phyloP scores from a whole-genome alignment of 2,113 vertebrate species.

The Rhinolophus ferrumequinum region DNA sequence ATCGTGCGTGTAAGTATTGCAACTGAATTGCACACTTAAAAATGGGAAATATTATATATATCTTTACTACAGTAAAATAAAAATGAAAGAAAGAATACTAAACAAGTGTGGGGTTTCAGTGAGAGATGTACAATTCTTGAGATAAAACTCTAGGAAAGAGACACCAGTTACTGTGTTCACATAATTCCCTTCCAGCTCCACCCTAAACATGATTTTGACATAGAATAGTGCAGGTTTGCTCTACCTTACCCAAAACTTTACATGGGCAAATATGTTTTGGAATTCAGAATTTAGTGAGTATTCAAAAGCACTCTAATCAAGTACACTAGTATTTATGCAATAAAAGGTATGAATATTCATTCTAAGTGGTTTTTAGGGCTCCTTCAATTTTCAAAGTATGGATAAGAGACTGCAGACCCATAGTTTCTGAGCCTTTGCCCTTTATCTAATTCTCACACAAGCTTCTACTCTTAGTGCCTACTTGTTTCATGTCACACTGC shows the following conservation, averaged over 20 bases:
- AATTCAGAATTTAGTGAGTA: neutral
- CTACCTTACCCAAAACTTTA: neutral
- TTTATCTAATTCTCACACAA: neutral
- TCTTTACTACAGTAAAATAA: no score
- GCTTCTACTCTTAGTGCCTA: neutral
- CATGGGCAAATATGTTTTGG: neutral
- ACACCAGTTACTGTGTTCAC: neutral
- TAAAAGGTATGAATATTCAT: neutral
- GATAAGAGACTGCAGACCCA: neutral
- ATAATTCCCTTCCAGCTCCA: neutral
- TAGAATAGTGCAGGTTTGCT: neutral
- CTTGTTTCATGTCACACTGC: neutral
- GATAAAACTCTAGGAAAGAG: neutral
- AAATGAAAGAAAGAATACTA: no score
- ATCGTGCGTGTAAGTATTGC: no score
- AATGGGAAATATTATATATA: no score
- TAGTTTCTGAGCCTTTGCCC: neutral
- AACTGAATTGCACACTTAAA: no score
- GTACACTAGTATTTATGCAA: neutral
- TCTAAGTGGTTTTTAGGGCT: neutral
- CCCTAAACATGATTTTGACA: neutral
- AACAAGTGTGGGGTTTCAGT: neutral
- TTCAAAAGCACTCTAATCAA: neutral
- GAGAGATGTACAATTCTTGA: neutral
- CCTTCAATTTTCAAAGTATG: neutral